phyloP scores from a whole-genome alignment of 2,113 vertebrate genomes.

The Melanocharis versteri region DNA sequence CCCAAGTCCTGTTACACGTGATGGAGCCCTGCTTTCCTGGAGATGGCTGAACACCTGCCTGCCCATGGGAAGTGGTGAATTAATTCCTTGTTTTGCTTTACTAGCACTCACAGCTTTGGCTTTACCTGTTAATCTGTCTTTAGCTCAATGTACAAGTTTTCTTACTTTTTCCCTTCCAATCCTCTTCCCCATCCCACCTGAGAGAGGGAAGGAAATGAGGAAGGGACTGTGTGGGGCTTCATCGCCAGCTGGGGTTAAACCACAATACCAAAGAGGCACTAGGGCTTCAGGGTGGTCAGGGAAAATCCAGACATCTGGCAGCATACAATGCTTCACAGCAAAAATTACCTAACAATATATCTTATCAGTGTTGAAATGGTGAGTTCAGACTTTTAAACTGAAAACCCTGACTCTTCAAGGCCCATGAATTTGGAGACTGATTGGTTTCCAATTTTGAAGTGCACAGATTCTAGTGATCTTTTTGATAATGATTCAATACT shows the following conservation, averaged over 20 bases:
- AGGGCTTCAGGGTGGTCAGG: rapidly evolving
- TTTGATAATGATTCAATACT: background rate
- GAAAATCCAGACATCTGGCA: background rate
- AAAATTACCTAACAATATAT: background rate
- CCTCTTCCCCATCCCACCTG: background rate
- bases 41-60: background rate
- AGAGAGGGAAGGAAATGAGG: background rate
- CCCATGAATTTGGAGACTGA: background rate
- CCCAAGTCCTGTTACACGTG: background rate
- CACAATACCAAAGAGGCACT: background rate
- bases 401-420: background rate
- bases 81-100: background rate
- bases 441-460: background rate
- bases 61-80: background rate
- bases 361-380: background rate
- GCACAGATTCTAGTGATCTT: background rate
- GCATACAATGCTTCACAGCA: background rate
- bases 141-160: background rate
- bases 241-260: background rate
- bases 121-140: background rate
- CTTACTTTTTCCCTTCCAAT: background rate
- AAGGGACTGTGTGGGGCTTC: background rate
- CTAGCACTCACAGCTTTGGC: background rate
- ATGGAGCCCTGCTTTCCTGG: too few relatives aligned
- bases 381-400: background rate